Base-by-base conservation (phyloP, 1,140 invertebrate genomes). In the Radopholus similis region DNA sequence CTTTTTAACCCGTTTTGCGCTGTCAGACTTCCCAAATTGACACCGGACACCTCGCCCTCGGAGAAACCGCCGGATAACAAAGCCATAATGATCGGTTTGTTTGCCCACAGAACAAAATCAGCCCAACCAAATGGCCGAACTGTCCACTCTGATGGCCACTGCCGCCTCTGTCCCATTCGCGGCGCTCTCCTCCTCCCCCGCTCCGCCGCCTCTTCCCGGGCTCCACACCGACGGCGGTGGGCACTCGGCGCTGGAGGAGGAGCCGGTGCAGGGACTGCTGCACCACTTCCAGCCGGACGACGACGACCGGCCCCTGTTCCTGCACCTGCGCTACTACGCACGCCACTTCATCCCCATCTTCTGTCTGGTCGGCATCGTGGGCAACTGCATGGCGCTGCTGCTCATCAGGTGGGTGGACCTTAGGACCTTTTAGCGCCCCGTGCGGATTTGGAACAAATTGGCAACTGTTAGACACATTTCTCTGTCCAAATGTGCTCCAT, bases 331-430 rank as follows among this genome's bases (percentile, higher is more conserved):
- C 37, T 79, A 65, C 34, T 76, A 80, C 56, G 74, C 74, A 4
- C 37, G 73, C 18, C 73, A 80, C 38, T 77, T 80, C 47, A 76
- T 76, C 15, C 75, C 75, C 32, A 72, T 80, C n/a, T 76, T 76
- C 62, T 76, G 75, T 54, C 32, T 70, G 8, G 77, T 80, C 5
- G 75, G 75, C 35, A 77, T 76, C 47, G 21, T 76, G 5, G 75
- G 75, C 11, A 76, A 76, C 49, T 80, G 74, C 40, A 76, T 76
- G 75, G 77, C 75, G 15, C 42, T 76, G 8, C 53, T 76, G 9
- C 37, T 76, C 21, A 76, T 76, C 23, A 69, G 77, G 74, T 80
- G 37, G 49, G 26, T 51, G 2, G 21, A 51, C 32, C n/a, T 9
- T 35, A 63, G 15, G 4, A 34, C n/a, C 15, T 64, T 18, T 38